Conservation (phyloP, 2,888 invertebrate species). For the Nephrotoma appendiculata region DNA sequence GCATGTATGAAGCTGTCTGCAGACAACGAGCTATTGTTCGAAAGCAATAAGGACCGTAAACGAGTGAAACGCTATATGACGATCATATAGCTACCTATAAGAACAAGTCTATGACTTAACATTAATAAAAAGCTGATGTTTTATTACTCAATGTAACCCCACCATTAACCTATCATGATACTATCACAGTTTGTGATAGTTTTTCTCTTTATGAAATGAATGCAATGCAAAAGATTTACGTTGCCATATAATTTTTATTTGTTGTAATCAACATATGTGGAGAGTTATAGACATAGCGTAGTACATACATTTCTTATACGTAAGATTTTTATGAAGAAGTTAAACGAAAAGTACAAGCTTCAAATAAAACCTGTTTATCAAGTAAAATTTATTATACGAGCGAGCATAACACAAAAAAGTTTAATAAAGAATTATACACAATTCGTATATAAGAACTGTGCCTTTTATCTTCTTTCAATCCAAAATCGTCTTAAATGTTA, state of each 20-base stretch:
- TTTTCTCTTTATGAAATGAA: not conserved
- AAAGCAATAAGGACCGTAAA: too few species aligned
- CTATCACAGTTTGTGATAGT: not conserved
- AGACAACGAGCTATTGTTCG: too few species aligned
- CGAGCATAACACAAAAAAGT: not conserved
- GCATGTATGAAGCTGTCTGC: too few species aligned
- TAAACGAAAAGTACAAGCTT: not conserved
- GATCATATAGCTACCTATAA: too few species aligned
- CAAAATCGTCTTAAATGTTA: not conserved
- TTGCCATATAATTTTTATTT: not conserved
- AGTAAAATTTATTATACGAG: not conserved
- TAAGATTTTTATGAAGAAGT: not conserved
- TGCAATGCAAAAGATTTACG: not conserved
- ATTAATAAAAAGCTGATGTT: too few species aligned
- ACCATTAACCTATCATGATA: not conserved
- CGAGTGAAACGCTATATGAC: too few species aligned
- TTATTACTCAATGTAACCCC: not conserved
- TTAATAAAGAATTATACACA: not conserved
- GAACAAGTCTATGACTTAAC: too few species aligned
- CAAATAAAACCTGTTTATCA: not conserved
- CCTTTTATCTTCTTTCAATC: not conserved
- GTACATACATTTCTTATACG: not conserved
- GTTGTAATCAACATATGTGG: not conserved
- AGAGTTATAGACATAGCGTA: not conserved
- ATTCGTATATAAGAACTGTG: not conserved